Conservation (phyloP, 2,113 vertebrate genomes). For the Microtus oregoni region DNA sequence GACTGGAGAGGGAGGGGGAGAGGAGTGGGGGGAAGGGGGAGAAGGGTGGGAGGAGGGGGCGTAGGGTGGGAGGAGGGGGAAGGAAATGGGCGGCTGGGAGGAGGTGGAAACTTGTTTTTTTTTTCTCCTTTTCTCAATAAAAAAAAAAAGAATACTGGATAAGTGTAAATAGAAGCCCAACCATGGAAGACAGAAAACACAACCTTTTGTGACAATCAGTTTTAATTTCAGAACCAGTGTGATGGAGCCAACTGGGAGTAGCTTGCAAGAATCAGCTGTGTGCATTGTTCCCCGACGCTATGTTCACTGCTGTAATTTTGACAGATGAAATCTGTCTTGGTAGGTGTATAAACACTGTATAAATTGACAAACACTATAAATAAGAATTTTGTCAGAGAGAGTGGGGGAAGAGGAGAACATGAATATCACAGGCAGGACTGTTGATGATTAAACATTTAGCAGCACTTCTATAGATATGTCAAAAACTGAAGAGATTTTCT, state of each 20-base stretch:
- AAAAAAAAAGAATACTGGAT: slow-evolving; percentile 11
- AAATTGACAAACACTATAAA: slow-evolving; percentile 49
- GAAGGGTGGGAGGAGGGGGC: too few relatives aligned
- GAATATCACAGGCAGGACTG: neutral
- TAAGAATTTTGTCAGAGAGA: neutral
- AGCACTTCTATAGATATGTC: neutral
- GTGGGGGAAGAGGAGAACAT: too few relatives aligned
- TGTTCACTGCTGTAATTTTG: slow-evolving; percentile 2
- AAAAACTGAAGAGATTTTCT: neutral
- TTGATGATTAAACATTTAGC: slow-evolving; percentile 29
- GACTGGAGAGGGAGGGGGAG: too few relatives aligned
- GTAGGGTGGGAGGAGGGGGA: too few relatives aligned
- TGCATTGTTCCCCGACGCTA: neutral
- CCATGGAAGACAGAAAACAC: neutral
- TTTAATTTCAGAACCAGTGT: slow-evolving; percentile 51
- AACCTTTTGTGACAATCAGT: neutral
- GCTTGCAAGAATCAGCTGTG: neutral
- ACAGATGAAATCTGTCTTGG: slow-evolving; percentile 47
- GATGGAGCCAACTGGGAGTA: neutral
- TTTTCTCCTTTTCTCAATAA: too few relatives aligned
- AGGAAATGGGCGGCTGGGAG: too few relatives aligned
- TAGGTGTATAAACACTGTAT: slow-evolving; percentile 21
- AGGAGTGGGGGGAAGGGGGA: too few relatives aligned
- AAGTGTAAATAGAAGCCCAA: slow-evolving; percentile 32
- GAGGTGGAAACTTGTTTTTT: too few relatives aligned